phyloP scores from a whole-genome alignment of 2,113 vertebrate species.

The Phaethon lepturus region DNA sequence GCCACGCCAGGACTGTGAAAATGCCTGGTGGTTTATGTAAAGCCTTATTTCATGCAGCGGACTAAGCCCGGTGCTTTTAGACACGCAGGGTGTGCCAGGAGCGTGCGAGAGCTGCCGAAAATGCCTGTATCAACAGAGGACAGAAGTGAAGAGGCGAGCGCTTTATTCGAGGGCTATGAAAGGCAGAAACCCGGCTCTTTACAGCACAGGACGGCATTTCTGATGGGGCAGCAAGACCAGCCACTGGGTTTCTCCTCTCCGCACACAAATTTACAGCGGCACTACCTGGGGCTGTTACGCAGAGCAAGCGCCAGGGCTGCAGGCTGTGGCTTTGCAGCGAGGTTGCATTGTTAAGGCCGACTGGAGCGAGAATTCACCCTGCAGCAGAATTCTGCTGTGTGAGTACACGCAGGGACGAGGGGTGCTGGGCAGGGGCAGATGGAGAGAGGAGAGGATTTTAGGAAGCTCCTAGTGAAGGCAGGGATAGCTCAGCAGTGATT shows the following conservation, averaged over 20 bases:
- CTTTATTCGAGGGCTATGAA: background rate
- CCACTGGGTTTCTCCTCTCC: background rate
- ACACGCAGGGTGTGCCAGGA: background rate
- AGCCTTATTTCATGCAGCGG: background rate
- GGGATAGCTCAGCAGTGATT: background rate
- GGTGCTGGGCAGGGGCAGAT: background rate
- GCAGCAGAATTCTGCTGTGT: background rate
- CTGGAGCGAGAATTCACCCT: background rate
- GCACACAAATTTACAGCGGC: background rate
- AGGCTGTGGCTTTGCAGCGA: background rate
- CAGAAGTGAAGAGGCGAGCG: background rate
- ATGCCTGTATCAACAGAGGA: background rate
- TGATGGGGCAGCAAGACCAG: background rate
- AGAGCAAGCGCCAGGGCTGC: background rate
- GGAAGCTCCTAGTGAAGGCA: background rate
- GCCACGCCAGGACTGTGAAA: background rate
- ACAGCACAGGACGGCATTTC: background rate
- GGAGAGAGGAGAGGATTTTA: background rate
- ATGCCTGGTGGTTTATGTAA: background rate
- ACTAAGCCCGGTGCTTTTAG: background rate
- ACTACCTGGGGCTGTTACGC: background rate
- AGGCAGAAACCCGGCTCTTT: background rate
- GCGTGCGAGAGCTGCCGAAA: rapidly evolving
- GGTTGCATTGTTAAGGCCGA: rapidly evolving
- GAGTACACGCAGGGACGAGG: background rate